Percentiles rank a stretch among this genome's conserved stretches.
These are phyloP conservation scores for Anthopleura sola DNA, from an alignment of 64 coral and sea anemone genomes.

Conservation along the genomic window DNA sequence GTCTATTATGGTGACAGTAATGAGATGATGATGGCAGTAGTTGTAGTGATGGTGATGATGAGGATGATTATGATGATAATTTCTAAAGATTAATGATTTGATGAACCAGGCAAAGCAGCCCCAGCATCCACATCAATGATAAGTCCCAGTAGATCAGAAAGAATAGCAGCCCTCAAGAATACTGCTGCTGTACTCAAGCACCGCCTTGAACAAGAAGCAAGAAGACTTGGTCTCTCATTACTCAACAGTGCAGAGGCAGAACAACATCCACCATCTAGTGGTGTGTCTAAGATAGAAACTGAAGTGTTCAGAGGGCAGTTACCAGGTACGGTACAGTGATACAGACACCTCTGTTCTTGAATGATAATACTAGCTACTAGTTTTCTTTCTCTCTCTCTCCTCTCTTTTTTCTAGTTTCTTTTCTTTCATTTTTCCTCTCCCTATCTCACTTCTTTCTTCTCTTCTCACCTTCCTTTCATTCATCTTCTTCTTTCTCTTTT, in stretches of 20 bases:
- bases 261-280: background rate
- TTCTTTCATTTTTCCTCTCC: background rate
- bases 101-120: background rate
- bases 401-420: background rate
- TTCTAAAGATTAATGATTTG: background rate
- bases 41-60: background rate
- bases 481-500: background rate
- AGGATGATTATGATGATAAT: background rate
- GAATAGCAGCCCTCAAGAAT: conserved; percentile 77
- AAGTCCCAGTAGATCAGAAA: conserved; percentile 72
- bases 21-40: background rate
- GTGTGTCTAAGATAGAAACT: conserved; percentile 5
- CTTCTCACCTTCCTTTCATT: background rate
- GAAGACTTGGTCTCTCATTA: conserved; percentile 71
- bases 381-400: background rate
- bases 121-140: background rate
- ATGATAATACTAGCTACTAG: background rate
- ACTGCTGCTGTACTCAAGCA: conserved; percentile 81
- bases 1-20: too few relatives aligned
- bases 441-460: background rate
- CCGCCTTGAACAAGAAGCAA: conserved; percentile 80
- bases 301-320: conserved; percentile 18
- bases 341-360: background rate
- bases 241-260: conserved; percentile 21
- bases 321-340: background rate